Base-by-base conservation (phyloP, 2,797 vertebrate genomes). In the Gobionotothen gibberifrons region DNA sequence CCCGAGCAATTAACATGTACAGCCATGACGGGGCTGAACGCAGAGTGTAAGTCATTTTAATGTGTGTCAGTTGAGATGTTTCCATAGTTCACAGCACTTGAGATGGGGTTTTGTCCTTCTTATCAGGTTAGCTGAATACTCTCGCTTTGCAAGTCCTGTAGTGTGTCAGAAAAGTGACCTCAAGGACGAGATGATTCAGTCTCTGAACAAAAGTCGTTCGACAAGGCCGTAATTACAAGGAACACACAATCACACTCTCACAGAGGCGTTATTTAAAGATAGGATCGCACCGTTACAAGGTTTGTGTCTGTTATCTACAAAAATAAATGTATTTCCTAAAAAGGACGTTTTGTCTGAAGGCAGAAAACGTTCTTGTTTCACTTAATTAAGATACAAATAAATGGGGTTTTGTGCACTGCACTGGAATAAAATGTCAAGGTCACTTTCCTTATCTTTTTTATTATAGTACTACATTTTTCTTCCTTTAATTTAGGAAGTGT, bases 181-280 rank as follows among this genome's bases (percentile, higher is more conserved):
- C 22, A 76, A 87, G 84, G 85, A 69, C 69, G 6, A 76, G 60
- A 78, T 52, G 76, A 88, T 72, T 82, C 78, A 75, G 78, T 70
- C 56, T 72, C 22, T 39, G 55, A 67, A 15, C 59, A 59, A 54
- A 73, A 55, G 62, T 70, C 26, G 15, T 60, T 21, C 47, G 5
- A 40, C 17, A 2, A 36, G 43, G 52, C 40, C 9, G 0, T 72
- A 60, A 74, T 84, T 76, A 72, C 26, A 0, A 19, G 14, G 1
- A 53, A 70, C 67, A 8, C 32, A n/a, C 68, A 11, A 36, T 58
- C 61, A 2, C 63, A 13, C 22, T 26, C 72, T 52, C 36, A 22
- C 47, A 17, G 40, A 56, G 52, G 71, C 16, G 42, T 76, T 63
- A 82, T 80, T 84, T 81, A 72, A 2, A 84, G 85, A 87, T 81